These are phyloP conservation scores for Leucoma salicis DNA, from an alignment of 2,888 invertebrate genomes.

Conservation along the genomic window DNA sequence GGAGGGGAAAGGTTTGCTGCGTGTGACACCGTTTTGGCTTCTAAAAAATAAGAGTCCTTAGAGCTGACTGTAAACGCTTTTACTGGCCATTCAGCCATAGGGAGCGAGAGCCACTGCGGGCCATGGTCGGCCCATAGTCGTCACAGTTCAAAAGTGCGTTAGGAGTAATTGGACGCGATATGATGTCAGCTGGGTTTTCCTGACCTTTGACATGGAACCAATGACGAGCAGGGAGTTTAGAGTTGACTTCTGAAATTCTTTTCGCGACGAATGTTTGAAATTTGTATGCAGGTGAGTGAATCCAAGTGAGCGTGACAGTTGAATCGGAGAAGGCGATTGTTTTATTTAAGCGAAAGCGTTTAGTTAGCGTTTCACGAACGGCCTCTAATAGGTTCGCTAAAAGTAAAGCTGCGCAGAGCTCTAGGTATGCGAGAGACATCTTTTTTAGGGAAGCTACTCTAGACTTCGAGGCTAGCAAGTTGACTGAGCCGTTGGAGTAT, in stretches of 20 bases:
- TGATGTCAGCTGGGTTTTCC: neutral
- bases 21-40: too few relatives aligned
- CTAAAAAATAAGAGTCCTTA: too few relatives aligned
- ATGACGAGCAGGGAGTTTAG: neutral
- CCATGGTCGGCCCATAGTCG: neutral
- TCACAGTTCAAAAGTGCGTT: neutral
- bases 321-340: neutral
- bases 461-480: neutral
- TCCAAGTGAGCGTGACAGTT: neutral
- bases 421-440: neutral
- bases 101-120: neutral
- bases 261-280: neutral
- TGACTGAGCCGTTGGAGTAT: neutral
- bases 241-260: neutral
- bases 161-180: neutral
- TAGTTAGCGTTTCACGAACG: neutral
- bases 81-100: too few relatives aligned
- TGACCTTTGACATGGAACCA: neutral
- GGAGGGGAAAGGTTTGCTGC: too few relatives aligned
- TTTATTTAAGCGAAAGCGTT: neutral
- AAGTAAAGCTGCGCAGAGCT: neutral
- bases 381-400: neutral
- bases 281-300: neutral
- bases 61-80: too few relatives aligned
- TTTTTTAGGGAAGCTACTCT: neutral